Evolutionary conservation across 2,888 invertebrate genomes (phyloP), one percentile per base, ranked within the genome.

Genomic region (Phanerotoma sp.): DNA sequence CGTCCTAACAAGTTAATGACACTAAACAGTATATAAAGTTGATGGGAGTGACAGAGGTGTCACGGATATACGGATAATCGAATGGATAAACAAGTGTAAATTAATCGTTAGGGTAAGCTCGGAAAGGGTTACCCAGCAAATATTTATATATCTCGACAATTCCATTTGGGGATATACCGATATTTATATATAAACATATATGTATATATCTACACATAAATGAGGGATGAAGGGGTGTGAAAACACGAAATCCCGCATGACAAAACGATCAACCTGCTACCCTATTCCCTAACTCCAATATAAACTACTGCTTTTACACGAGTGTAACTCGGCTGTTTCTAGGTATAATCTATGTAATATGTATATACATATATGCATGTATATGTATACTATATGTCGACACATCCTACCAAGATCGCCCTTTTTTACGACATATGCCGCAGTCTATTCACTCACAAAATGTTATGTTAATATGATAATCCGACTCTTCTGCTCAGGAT

Each of bases 381-480:
- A 15, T 4, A 11, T 32, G 32, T 30, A 32, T n/a, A n/a, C n/a
- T n/a, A n/a, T n/a, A n/a, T 25, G 25, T 25, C 25, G 9, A 25
- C 25, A n/a, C n/a, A 25, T 7, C 25, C 25, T 25, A 41, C 22
- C 13, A 32, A n/a, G 20, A 13, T 45, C 35, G 11, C 46, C 46
- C 21, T 46, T 33, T 22, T 15, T 35, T 21, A 35, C 46, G 21
- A 46, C 46, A 46, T 46, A 46, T 46, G 46, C 35, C 32, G 13
- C 33, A 32, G 18, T 49, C 28, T 38, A 18, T 49, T 49, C 45
- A 45, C 25, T 18, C 32, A 28, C 16, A 38, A 48, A 54, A 38
- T 33, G 45, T 35, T n/a, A 48, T 54, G 44, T 54, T 50, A 54
- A 54, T 54, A 54, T 54, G 49, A 54, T 54, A 54, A 54, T 33